A percentile compares a stretch with the other conserved stretches of the same genome.
These are phyloP conservation scores for Zaprionus kolodkinae DNA, from an alignment of 1,140 invertebrate species.

Conservation along the genomic window DNA sequence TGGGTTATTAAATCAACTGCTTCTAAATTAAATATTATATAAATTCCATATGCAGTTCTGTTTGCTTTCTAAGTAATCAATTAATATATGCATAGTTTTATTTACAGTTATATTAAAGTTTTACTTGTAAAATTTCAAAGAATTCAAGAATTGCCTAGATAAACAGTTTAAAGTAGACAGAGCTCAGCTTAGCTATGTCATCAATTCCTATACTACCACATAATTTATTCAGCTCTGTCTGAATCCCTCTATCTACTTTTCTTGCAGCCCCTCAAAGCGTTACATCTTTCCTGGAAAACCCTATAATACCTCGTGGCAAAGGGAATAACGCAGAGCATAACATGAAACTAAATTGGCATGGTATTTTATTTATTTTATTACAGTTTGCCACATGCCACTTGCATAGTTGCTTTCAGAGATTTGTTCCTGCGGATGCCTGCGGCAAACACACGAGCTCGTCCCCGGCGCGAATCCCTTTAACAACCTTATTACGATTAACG, in stretches of 20 bases:
- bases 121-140: no score
- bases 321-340: conserved; percentile 2
- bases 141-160: no score
- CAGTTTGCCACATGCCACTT: conserved; percentile 54
- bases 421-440: conserved; percentile 17
- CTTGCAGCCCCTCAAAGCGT: not conserved
- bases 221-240: not conserved
- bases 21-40: no score
- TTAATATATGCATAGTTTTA: no score
- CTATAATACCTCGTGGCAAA: not conserved
- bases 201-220: no score
- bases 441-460: conserved; percentile 13
- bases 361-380: conserved; percentile 54
- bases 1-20: no score
- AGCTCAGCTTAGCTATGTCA: no score
- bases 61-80: no score
- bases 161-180: no score
- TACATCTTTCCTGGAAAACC: not conserved
- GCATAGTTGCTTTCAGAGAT: conserved; percentile 45
- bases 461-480: conserved; percentile 49
- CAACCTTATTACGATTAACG: conserved; percentile 58
- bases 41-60: no score
- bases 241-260: not conserved
- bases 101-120: no score
- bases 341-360: conserved; percentile 50